Base-by-base conservation (phyloP, 2,797 vertebrate genomes). In the Orestias chungarensis region DNA sequence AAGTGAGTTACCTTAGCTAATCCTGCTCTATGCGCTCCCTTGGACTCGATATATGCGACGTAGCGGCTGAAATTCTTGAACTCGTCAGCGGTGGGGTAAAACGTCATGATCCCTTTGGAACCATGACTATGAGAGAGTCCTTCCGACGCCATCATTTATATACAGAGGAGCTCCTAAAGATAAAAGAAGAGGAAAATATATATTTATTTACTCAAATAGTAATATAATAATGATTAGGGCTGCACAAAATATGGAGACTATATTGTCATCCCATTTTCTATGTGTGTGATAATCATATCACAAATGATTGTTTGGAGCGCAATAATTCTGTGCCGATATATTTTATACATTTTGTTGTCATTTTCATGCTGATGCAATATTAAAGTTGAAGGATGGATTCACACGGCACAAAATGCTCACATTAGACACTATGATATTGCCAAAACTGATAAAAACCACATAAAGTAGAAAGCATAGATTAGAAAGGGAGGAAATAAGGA, bases 41-140 rank as follows among this genome's bases (percentile, higher is more conserved):
- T 96, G 18, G 97, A 96, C 89, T 99, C 97, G n/a, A 98, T 94
- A 76, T 96, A 99, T 6, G 96, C 97, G 65, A 99, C 87, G 73
- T 99, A 99, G 3, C 96, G 94, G 83, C 80, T 96, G 92, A 98
- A 99, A 89, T 96, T 94, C 68, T 94, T 95, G 88, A 98, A 99
- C 85, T 99, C 95, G 78, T 97, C 97, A 74, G 82, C 78, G 5
- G 96, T 96, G 11, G 97, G 97, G 78, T 95, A 94, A 92, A 99
- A 99, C 0, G 97, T 98, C 96, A 97, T 96, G 91, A 98, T 98
- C 38, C 90, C 91, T 64, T 94, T 95, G 52, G 94, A 95, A 59
- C 91, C 86, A 70, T 94, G 93, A 86, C 92, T 96, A 79, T 93
- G 92, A 66, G 91, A 93, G 80, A 91, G 93, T 20, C 78, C 84